Evolutionary conservation across 2,888 invertebrate species (phyloP).

Genomic region (Sisyra terminalis): DNA sequence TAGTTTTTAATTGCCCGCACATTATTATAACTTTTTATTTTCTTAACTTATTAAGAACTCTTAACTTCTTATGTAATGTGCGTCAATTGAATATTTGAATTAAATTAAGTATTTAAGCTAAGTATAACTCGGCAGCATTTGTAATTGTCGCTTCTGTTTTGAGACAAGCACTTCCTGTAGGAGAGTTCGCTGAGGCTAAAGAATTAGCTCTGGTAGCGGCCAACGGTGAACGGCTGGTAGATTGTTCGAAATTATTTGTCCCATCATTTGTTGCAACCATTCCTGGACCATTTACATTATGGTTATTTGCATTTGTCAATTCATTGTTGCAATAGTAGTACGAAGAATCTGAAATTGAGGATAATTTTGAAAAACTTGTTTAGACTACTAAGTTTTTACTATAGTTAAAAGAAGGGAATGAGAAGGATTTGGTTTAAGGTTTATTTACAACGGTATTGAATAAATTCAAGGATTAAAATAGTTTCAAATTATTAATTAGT

Average conservation of each 20-base stretch:
- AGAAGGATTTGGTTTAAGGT: background rate
- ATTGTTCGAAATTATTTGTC: conserved; percentile 25
- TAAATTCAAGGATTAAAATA: background rate
- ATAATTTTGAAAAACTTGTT: conserved; percentile 7
- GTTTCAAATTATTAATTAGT: background rate
- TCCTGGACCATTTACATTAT: conserved; percentile 11
- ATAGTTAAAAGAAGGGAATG: background rate
- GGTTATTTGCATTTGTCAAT: conserved; percentile 17
- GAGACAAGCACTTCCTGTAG: conserved; percentile 52
- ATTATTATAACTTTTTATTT: too few relatives aligned
- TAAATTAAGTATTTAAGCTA: conserved; percentile 13
- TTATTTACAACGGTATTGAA: background rate
- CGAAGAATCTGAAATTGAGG: conserved; percentile 34
- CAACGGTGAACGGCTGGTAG: conserved; percentile 46
- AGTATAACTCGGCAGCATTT: conserved; percentile 23
- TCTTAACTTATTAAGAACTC: background rate
- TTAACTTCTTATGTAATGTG: background rate
- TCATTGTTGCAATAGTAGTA: conserved; percentile 44
- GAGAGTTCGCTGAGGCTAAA: conserved; percentile 50
- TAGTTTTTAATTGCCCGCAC: background rate
- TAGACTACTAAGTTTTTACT: background rate
- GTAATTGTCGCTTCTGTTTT: conserved; percentile 35
- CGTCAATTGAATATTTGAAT: background rate
- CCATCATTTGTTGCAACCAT: conserved; percentile 15
- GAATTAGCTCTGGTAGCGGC: conserved; percentile 56